Evolutionary conservation across 2,113 vertebrate species (phyloP), one percentile per base, ranked within the genome.

Genomic region (Garra rufa): DNA sequence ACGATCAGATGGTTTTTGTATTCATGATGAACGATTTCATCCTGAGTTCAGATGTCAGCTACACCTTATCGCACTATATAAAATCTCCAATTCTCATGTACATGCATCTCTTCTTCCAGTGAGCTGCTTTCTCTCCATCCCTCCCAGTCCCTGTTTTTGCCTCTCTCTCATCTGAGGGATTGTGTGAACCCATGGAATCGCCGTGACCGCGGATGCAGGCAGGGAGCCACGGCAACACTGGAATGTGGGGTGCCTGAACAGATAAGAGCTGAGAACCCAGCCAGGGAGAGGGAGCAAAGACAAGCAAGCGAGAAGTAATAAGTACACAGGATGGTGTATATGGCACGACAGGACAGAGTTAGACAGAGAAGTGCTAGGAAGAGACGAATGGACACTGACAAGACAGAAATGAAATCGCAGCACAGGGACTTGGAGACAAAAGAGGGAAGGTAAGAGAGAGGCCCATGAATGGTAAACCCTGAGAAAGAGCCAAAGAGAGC

Each of bases 151-250:
- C 82, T 69, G 71, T 76, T 85, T 69, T 61, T 46, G 82, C 24
- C 46, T 87, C 86, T 85, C 91, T 90, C 89, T 77, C 88, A 70
- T 82, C 80, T 83, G 74, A 93, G 93, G 94, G 93, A 94, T 95
- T 95, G 93, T 93, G 93, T 92, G 93, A 94, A 94, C 94, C 92
- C 94, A 57, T 94, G 93, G 93, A 95, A 95, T 94, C 89, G 90
- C 93, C 91, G 93, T 95, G 94, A 95, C 94, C 92, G 89, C 85
- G 94, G 93, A 95, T 94, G 94, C 92, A 94, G 94, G 94, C 94
- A 94, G 92, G 93, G 93, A 92, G 94, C 94, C 94, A 95, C 93
- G 34, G 92, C 92, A 93, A 93, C 81, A 91, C 92, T 94, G 94
- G 94, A 95, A 95, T 95, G 94, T 94, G 94, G 92, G 92, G 93